These are phyloP conservation scores for Alloscopus bannaensis DNA, from an alignment of 2,888 invertebrate genomes.

Conservation along the genomic window DNA sequence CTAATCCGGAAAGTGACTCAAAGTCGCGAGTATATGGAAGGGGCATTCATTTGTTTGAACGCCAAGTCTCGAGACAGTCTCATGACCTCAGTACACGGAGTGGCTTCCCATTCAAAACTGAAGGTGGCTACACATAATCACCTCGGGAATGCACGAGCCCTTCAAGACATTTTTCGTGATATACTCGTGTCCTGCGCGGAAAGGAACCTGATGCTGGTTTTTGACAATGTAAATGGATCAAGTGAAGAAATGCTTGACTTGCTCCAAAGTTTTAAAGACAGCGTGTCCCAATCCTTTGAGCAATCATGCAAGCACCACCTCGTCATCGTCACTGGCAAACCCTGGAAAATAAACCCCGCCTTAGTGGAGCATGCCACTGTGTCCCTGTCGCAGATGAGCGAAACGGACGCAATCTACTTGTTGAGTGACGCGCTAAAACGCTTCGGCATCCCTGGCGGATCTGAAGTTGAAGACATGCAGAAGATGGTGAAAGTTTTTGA, in stretches of 20 bases:
- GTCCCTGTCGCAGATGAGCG: neutral
- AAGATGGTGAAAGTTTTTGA: neutral
- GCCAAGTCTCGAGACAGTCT: neutral
- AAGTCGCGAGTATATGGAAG: neutral
- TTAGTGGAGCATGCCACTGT: neutral
- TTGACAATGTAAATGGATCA: constrained; percentile 14
- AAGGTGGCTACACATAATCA: constrained; percentile 5
- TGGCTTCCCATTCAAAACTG: neutral
- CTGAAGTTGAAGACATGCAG: neutral
- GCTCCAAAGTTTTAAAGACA: constrained; percentile 25
- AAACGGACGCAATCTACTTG: neutral
- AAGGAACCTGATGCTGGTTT: constrained; percentile 19
- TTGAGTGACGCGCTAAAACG: neutral
- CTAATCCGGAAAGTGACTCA: neutral
- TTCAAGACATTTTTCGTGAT: constrained; percentile 27
- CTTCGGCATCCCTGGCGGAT: neutral
- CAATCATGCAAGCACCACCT: neutral
- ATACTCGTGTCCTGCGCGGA: neutral
- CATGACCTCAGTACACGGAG: neutral
- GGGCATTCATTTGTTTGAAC: constrained; percentile 1
- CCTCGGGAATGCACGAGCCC: constrained; percentile 3
- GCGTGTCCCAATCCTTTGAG: neutral
- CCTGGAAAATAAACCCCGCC: neutral
- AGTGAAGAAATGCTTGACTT: constrained; percentile 18
- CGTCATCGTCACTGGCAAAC: neutral